Evolutionary conservation across 2,113 vertebrate species (phyloP), one percentile per base, ranked within the genome.

Genomic region (Sclerurus mexicanus): DNA sequence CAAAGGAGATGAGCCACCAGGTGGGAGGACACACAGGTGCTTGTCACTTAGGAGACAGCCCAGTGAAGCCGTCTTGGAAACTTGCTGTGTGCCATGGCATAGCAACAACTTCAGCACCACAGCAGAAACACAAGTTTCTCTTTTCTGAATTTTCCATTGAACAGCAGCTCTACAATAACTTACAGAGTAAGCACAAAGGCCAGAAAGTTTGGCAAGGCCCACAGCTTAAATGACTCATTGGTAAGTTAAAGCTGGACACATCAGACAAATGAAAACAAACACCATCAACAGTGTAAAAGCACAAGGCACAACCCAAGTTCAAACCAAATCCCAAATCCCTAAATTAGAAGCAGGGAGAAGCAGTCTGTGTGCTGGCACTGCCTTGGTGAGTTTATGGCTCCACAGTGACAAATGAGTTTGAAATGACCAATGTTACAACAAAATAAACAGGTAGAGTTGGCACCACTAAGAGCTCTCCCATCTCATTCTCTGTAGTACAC

Each of bases 201-300:
- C 69, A 84, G 74, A 47, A 53, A 40, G 42, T 50, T 7, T 46
- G 64, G 55, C 73, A 87, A 21, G 27, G 27, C 68, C 58, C 47
- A 25, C n/a, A 55, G 39, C 30, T 55, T 21, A 40, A 71, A 55
- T 39, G 21, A n/a, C 24, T 74, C 11, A 5, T 18, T 42, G 42
- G 19, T 13, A 55, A 83, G 39, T 13, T 31, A 74, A 80, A 73
- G 55, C 46, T 63, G 42, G 68, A 84, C 84, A 63, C 24, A 71
- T 42, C 59, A 85, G 25, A 66, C 21, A 89, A 88, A 76, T 28
- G 62, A 74, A 93, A 84, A 89, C 14, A 78, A 85, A 80, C 4
- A 5, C 62, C 35, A 69, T 33, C 77, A 50, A 30, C 1, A 0
- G 11, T 0, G 0, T 16, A 27, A 31, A 87, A 83, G 68, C 23